A percentile compares a stretch with the other conserved stretches of the same genome.
These are phyloP conservation scores for Atherix ibis DNA, from an alignment of 2,888 invertebrate genomes.

Conservation along the genomic window DNA sequence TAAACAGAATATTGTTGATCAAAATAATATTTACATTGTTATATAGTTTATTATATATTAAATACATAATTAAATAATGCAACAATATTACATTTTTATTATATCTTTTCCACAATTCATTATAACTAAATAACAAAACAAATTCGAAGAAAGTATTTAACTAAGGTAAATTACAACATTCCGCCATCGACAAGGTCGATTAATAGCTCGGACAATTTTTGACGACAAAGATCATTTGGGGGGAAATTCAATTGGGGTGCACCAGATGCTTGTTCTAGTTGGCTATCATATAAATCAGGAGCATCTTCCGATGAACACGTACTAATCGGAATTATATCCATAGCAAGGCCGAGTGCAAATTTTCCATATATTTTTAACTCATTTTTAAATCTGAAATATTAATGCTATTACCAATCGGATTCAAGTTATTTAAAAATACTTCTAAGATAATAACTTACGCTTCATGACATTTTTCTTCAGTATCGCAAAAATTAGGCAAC, in stretches of 20 bases:
- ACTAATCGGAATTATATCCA: constrained; percentile 56
- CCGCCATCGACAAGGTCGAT: constrained; percentile 48
- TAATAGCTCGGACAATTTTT: constrained; percentile 52
- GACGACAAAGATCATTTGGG: constrained; percentile 43
- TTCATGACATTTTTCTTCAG: constrained; percentile 37
- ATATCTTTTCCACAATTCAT: too few relatives aligned
- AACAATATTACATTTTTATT: too few relatives aligned
- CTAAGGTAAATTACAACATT: constrained; percentile 37
- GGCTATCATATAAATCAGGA: constrained; percentile 44
- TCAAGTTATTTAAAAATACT: not conserved
- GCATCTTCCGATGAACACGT: constrained; percentile 56
- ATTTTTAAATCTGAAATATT: constrained; percentile 37
- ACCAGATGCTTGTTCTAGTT: constrained; percentile 23
- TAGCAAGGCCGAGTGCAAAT: constrained; percentile 50
- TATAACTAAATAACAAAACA: too few relatives aligned
- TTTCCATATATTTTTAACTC: constrained; percentile 47
- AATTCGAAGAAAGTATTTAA: too few relatives aligned
- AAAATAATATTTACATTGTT: too few relatives aligned
- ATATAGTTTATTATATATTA: too few relatives aligned
- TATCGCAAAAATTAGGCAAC: constrained; percentile 23
- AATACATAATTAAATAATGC: too few relatives aligned
- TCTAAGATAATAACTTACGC: constrained; percentile 32
- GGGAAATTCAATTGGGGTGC: constrained; percentile 32
- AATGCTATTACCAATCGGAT: not conserved
- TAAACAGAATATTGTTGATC: too few relatives aligned